A percentile compares a stretch with the other conserved stretches of the same genome.
Conservation (phyloP, 2,113 vertebrate genomes). For the Sebastes schlegelii region DNA sequence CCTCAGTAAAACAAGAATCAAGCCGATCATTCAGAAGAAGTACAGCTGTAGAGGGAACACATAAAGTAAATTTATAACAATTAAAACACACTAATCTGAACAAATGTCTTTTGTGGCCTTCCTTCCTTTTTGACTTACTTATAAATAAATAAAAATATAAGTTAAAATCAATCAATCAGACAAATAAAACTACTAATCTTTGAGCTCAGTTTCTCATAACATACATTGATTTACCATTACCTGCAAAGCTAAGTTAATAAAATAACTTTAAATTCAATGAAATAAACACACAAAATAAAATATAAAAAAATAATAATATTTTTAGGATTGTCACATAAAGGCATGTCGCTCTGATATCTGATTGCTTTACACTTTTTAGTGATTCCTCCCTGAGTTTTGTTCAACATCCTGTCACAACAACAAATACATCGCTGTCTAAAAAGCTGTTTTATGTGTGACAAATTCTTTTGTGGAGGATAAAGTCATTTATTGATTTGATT, state of each 20-base stretch:
- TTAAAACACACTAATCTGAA: background rate
- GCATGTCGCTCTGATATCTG: background rate
- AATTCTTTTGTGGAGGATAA: background rate
- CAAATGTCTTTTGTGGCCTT: background rate
- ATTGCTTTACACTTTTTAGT: background rate
- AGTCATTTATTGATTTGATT: background rate
- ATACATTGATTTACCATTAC: background rate
- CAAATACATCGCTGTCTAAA: background rate
- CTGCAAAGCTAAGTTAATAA: background rate
- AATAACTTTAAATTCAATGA: background rate
- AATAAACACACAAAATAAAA: background rate
- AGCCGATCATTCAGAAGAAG: background rate
- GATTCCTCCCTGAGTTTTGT: slow-evolving; percentile 43
- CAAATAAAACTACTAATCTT: background rate
- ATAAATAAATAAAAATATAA: background rate
- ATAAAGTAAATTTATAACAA: background rate
- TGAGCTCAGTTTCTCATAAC: background rate
- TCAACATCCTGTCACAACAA: background rate
- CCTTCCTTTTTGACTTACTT: background rate
- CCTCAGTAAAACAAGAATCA: background rate
- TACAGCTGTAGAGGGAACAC: background rate
- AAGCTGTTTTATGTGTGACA: background rate
- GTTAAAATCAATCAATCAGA: background rate
- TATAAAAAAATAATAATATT: background rate
- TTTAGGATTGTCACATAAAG: background rate